Base-by-base conservation (phyloP, 2,113 vertebrate species). In the Lathamus discolor region DNA sequence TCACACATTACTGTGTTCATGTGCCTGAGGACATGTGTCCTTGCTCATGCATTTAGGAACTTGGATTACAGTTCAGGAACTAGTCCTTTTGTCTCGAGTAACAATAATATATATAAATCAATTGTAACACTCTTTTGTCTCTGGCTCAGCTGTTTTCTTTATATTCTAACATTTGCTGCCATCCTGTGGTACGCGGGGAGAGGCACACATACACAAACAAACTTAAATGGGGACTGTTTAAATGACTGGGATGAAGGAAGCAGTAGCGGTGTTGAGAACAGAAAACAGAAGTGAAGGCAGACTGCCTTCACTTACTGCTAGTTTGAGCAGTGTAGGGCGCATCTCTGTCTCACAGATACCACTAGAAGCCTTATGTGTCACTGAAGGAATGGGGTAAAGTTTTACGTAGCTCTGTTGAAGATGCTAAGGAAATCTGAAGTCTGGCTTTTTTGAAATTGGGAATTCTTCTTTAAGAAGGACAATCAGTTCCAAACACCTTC, bases 121-220 rank as follows among this genome's bases (percentile, higher is more conserved):
- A 27, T 31, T 70, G 49, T 44, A 79, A 43, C 54, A 41, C 3
- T 31, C 23, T 61, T 80, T 90, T 92, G 16, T 86, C 44, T 72
- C 24, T 49, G 0, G 6, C 31, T 25, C 35, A 27, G 27, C 75
- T 89, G 33, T 90, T 92, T 76, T 91, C 84, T 94, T 89, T 63
- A 88, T 95, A 43, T 35, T 90, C 69, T 95, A 96, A 79, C 73
- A 68, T 96, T 92, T 96, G 93, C 96, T 97, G 97, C 97, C 97
- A 97, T 95, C 97, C 91, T 96, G 97, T 96, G 97, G 97, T 83
- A 85, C 46, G 41, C 0, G 0, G 44, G 74, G 95, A 93, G 92
- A 95, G 85, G 85, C 80, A 94, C 86, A 93, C 35, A 46, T 24
- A 75, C 25, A 75, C 66, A 88, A 64, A 90, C 81, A 91, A 76